Evolutionary conservation across 1,140 invertebrate genomes (phyloP).

Genomic region (Hestina assimilis): DNA sequence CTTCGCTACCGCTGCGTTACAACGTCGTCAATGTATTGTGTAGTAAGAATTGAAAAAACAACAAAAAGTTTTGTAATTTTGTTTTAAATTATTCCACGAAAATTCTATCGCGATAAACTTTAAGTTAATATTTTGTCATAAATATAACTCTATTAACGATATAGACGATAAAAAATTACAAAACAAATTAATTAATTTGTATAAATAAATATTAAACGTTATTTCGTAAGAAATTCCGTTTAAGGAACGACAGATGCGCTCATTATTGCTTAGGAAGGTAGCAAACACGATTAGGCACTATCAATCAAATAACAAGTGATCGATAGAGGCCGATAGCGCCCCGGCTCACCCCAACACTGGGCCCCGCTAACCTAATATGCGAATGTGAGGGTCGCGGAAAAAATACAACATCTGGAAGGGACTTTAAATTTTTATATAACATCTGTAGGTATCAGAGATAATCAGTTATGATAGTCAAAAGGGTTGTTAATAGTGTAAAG

Average conservation of each 20-base stretch:
- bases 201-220: background rate
- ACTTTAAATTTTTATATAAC: constrained; percentile 16
- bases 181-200: background rate
- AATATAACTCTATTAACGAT: background rate
- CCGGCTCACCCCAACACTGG: constrained; percentile 38
- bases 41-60: too few species aligned
- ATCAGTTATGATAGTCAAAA: background rate
- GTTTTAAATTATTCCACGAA: too few species aligned
- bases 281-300: constrained; percentile 47
- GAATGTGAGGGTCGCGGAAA: constrained; percentile 32
- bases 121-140: too few species aligned
- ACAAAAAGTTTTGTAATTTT: too few species aligned
- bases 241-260: constrained; percentile 29
- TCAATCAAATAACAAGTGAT: constrained; percentile 60
- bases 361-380: constrained; percentile 69
- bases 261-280: constrained; percentile 26
- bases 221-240: background rate
- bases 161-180: background rate
- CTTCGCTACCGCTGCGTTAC: too few species aligned
- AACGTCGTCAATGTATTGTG: too few species aligned
- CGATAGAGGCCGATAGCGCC: constrained; percentile 52
- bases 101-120: too few species aligned
- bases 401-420: constrained; percentile 27
- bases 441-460: constrained; percentile 12
- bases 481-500: background rate